Conservation (phyloP, 2,797 vertebrate species). For the Balearica regulorum region DNA sequence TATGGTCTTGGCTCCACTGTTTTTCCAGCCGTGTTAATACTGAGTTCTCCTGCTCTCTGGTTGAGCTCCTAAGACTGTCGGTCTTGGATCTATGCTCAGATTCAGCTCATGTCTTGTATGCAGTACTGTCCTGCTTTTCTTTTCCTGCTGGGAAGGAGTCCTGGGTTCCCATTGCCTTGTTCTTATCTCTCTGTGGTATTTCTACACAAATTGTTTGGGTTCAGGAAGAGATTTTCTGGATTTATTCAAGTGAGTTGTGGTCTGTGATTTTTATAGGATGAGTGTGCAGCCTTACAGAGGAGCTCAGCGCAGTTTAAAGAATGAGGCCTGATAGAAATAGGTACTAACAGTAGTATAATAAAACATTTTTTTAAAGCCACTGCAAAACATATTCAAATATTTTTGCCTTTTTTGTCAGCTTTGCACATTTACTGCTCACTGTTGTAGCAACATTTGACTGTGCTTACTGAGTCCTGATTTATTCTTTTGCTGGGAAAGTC, state of each 20-base stretch:
- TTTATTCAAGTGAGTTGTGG: not conserved
- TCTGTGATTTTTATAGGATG: not conserved
- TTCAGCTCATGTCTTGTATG: not conserved
- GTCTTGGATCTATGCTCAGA: not conserved
- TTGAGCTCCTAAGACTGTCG: not conserved
- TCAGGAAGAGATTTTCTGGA: not conserved
- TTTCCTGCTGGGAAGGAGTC: not conserved
- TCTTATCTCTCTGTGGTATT: not conserved
- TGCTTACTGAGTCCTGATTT: slow-evolving; percentile 10
- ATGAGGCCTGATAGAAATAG: not conserved
- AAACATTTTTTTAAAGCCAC: not conserved
- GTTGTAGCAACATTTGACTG: not conserved
- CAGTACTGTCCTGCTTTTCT: not conserved
- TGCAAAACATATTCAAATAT: not conserved
- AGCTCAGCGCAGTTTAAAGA: not conserved
- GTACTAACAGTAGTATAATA: not conserved
- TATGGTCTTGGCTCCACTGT: not conserved
- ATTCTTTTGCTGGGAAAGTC: slow-evolving; percentile 10
- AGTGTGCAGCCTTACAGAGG: not conserved
- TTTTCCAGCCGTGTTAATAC: accelerated
- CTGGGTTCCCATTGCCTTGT: not conserved
- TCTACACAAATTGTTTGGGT: not conserved
- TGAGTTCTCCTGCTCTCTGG: not conserved
- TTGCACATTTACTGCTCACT: not conserved
- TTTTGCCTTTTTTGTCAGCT: not conserved